These are phyloP conservation scores for Eulemur rubriventer DNA, from an alignment of 2,797 vertebrate species.

Conservation along the genomic window DNA sequence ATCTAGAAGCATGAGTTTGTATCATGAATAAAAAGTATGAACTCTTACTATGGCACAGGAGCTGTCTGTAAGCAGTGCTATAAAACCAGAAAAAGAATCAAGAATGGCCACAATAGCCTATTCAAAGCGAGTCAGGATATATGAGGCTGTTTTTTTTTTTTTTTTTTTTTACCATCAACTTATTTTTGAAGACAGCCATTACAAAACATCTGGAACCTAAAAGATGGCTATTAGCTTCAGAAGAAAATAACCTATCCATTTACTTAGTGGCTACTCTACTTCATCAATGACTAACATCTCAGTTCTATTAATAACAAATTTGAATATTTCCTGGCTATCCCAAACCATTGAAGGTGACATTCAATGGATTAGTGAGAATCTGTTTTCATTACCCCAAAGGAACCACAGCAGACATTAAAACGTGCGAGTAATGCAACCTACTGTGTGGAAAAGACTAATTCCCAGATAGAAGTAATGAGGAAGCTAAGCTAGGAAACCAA, in stretches of 20 bases:
- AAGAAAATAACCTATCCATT: background rate
- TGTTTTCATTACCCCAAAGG: background rate
- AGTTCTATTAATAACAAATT: background rate
- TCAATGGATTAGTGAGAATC: background rate
- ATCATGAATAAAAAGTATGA: background rate
- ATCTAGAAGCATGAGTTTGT: background rate
- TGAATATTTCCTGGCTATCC: background rate
- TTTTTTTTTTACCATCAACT: background rate
- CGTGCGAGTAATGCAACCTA: background rate
- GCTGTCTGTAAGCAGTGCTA: background rate
- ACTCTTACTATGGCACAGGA: background rate
- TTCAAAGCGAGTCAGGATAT: background rate
- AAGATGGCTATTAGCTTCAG: background rate
- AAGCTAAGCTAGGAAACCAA: constrained; percentile 14
- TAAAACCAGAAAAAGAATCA: background rate
- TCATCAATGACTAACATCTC: background rate
- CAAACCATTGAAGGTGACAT: background rate
- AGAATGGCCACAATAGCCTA: background rate
- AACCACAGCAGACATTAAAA: constrained; percentile 4
- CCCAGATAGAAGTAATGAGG: constrained; percentile 17
- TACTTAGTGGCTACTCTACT: background rate
- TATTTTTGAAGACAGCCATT: constrained; percentile 29
- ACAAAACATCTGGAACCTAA: background rate
- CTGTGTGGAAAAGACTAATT: constrained; percentile 3
- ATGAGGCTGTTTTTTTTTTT: background rate